Conservation (phyloP, 2,888 invertebrate species). For the Cordilura impudica region DNA sequence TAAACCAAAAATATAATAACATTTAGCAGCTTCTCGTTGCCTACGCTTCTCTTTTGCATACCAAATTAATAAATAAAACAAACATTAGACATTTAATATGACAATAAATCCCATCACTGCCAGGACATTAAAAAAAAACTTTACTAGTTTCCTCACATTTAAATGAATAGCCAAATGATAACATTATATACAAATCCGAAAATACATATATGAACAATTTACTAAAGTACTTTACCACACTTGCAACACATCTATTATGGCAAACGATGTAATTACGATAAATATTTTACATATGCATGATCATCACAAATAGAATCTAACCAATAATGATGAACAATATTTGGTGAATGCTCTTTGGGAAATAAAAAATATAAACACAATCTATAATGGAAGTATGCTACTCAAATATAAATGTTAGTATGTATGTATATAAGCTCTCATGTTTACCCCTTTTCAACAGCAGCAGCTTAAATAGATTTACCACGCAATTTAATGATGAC, state of each 20-base stretch:
- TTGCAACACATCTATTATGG: constrained; percentile 55
- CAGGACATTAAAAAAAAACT: constrained; percentile 31
- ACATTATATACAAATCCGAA: constrained; percentile 28
- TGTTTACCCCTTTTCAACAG: constrained; percentile 45
- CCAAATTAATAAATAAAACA: too few species aligned
- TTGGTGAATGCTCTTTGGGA: not conserved
- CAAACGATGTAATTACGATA: constrained; percentile 60
- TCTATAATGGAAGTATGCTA: constrained; percentile 16
- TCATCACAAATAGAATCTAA: constrained; percentile 34
- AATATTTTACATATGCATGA: constrained; percentile 56
- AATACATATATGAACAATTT: constrained; percentile 18
- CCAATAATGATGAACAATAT: constrained; percentile 31
- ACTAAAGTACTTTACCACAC: constrained; percentile 54
- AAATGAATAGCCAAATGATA: constrained; percentile 45
- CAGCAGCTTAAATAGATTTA: constrained; percentile 59
- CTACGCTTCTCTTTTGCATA: too few species aligned
- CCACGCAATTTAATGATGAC: constrained; percentile 63
- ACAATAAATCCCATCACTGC: not conserved
- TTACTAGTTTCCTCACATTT: constrained; percentile 23
- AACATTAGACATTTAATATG: too few species aligned
- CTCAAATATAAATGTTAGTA: not conserved
- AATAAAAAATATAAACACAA: not conserved
- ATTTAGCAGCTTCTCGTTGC: too few species aligned
- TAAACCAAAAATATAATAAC: too few species aligned
- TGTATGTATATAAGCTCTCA: constrained; percentile 31